These are phyloP conservation scores for Stenodera caucasica DNA, from an alignment of 2,888 invertebrate species.

Conservation along the genomic window DNA sequence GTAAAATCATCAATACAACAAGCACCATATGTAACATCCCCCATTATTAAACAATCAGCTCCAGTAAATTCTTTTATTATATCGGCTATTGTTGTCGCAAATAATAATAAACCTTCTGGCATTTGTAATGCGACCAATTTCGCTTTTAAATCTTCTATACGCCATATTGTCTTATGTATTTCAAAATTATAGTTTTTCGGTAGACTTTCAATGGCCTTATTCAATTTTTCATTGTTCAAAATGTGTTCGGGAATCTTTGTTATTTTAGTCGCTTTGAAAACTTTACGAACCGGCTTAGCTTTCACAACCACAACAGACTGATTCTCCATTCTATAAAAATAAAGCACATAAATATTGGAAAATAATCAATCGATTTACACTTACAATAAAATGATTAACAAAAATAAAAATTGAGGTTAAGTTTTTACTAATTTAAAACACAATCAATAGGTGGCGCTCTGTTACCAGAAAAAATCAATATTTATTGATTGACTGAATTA, in stretches of 20 bases:
- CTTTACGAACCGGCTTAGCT: slow-evolving; percentile 77
- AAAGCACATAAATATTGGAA: too few relatives aligned
- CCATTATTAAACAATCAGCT: slow-evolving; percentile 95
- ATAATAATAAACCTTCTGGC: slow-evolving; percentile 94
- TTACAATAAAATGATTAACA: too few relatives aligned
- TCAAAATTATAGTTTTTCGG: slow-evolving; percentile 98
- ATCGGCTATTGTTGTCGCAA: slow-evolving; percentile 89
- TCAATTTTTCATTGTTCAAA: slow-evolving; percentile 71
- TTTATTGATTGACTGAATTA: too few relatives aligned
- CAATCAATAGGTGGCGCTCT: too few relatives aligned
- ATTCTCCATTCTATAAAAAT: slow-evolving; percentile 12
- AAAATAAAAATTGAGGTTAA: too few relatives aligned
- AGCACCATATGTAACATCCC: slow-evolving; percentile 98
- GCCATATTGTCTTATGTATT: slow-evolving; percentile 97
- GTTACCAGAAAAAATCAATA: too few relatives aligned
- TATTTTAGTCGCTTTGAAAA: slow-evolving; percentile 75
- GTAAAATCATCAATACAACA: slow-evolving; percentile 98
- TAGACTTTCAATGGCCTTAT: slow-evolving; percentile 71
- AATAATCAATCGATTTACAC: too few relatives aligned
- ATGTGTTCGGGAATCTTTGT: slow-evolving; percentile 83
- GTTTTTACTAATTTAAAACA: too few relatives aligned
- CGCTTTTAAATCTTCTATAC: slow-evolving; percentile 79
- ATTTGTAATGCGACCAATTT: slow-evolving; percentile 93
- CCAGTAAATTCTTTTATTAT: slow-evolving; percentile 83
- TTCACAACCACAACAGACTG: slow-evolving; percentile 66